Evolutionary conservation across 2,888 invertebrate genomes (phyloP).

Genomic region (Syrphus vitripennis): DNA sequence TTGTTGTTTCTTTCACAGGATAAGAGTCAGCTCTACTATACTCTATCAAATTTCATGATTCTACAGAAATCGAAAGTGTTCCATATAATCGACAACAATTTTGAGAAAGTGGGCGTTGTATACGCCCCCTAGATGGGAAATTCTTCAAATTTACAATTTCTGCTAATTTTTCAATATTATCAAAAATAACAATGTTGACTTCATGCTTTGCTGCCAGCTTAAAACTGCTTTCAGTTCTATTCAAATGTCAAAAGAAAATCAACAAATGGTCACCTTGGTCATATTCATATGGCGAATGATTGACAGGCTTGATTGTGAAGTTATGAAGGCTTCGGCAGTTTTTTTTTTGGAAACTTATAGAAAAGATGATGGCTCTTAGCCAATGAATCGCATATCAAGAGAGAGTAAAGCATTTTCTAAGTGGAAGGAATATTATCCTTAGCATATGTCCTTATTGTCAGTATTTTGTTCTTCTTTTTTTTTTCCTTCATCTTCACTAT

Average conservation of each 20-base stretch:
- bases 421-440: conserved; percentile 57
- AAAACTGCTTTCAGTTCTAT: no score
- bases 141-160: no score
- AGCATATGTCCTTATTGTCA: conserved; percentile 16
- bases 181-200: not conserved
- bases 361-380: conserved; percentile 59
- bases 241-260: not conserved
- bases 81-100: no score
- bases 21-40: no score
- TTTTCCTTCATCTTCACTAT: conserved; percentile 23
- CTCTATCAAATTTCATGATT: no score
- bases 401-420: conserved; percentile 27
- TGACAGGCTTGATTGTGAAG: conserved; percentile 66
- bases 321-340: conserved; percentile 48
- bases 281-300: conserved; percentile 64
- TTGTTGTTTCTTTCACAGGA: not conserved
- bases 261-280: not conserved
- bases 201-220: no score
- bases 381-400: conserved; percentile 58
- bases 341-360: not conserved
- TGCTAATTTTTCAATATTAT: no score
- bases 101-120: no score
- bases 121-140: no score
- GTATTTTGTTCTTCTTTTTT: not conserved
- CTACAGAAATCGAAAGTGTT: no score